Conservation (phyloP, 2,113 vertebrate genomes). For the Pipra filicauda region DNA sequence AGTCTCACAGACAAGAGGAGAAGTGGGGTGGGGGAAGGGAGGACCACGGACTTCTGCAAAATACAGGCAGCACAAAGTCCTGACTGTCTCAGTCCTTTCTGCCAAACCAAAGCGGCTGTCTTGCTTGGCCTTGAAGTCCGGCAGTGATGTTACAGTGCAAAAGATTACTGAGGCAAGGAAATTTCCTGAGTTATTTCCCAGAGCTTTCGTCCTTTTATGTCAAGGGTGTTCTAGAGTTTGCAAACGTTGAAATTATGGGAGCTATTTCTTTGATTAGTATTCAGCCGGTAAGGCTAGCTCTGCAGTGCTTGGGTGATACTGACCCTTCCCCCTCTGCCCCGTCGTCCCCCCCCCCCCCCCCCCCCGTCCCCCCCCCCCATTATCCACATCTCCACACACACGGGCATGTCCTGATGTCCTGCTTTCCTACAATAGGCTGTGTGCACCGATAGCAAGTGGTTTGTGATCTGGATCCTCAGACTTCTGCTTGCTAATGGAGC, state of each 20-base stretch:
- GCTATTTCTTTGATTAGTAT: constrained; percentile 74
- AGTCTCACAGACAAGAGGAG: not conserved
- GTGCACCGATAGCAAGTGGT: not conserved
- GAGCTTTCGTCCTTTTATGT: not conserved
- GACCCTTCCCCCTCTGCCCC: constrained; percentile 21
- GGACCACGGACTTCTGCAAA: not conserved
- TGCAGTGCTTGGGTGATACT: constrained; percentile 68
- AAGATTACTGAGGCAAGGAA: not conserved
- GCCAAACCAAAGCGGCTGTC: not conserved
- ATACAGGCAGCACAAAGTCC: not conserved
- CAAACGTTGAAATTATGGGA: constrained; percentile 19
- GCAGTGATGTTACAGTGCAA: not conserved
- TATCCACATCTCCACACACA: not conserved
- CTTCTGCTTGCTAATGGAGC: not conserved
- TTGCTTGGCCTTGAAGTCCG: not conserved
- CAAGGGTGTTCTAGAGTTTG: not conserved
- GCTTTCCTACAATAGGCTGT: not conserved
- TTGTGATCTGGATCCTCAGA: not conserved
- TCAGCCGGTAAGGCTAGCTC: constrained; percentile 64
- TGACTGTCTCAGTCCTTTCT: not conserved
- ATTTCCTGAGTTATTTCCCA: constrained; percentile 10
- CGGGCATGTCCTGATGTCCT: not conserved
- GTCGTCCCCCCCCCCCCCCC: not conserved
- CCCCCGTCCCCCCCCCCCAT: not conserved
- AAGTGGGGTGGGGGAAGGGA: constrained; percentile 12